Evolutionary conservation across 2,797 vertebrate species (phyloP).

Genomic region (Premnoplex brunnescens): DNA sequence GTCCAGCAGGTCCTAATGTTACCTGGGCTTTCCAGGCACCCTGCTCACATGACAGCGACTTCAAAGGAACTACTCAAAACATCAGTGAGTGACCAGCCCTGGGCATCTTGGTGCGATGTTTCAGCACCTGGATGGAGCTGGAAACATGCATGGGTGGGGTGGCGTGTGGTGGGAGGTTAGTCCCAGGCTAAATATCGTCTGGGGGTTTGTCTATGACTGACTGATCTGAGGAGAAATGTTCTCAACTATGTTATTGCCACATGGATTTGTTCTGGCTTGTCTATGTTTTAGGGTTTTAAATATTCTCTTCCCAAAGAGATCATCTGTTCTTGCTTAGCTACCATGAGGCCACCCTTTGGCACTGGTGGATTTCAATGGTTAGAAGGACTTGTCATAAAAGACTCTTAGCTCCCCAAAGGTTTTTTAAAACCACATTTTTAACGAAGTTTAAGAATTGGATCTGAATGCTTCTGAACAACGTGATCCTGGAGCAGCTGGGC

Average conservation of each 20-base stretch:
- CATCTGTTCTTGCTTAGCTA: constrained; percentile 53
- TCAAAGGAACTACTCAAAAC: neutral
- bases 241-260: neutral
- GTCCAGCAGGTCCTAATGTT: neutral
- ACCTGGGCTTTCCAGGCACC: neutral
- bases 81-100: neutral
- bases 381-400: constrained; percentile 29
- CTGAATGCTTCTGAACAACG: neutral
- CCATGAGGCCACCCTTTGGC: neutral
- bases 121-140: neutral
- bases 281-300: neutral
- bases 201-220: neutral
- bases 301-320: constrained; percentile 18
- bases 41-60: neutral
- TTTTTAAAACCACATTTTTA: neutral
- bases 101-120: neutral
- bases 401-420: neutral
- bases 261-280: constrained; percentile 4
- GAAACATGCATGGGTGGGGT: neutral
- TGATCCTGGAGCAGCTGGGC: neutral
- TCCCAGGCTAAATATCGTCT: neutral
- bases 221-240: neutral
- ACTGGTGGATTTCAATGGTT: neutral
- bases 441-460: neutral
- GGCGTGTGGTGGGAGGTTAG: accelerated